A percentile compares a stretch with the other conserved stretches of the same genome.
phyloP scores from a whole-genome alignment of 2,797 vertebrate species.

The Takifugu rubripes region DNA sequence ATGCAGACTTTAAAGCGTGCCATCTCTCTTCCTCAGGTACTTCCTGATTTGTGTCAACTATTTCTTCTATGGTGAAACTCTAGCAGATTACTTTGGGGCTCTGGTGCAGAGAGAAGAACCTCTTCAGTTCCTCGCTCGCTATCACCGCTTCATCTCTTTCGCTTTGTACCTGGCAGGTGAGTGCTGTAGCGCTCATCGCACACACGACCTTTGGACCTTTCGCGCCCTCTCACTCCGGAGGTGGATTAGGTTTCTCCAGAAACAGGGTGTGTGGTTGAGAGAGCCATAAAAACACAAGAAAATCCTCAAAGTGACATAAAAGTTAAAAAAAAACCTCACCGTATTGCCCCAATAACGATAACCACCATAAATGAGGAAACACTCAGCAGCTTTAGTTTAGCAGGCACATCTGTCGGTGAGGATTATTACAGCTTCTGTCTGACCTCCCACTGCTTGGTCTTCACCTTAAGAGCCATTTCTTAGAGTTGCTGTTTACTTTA shows the following conservation, averaged over 20 bases:
- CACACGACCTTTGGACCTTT: slow-evolving; percentile 12
- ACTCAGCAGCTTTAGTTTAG: background rate
- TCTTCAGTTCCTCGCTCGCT: slow-evolving; percentile 93
- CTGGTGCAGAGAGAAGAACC: slow-evolving; percentile 94
- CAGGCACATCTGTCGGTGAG: background rate
- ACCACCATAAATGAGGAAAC: slow-evolving; percentile 14
- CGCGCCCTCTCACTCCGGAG: background rate
- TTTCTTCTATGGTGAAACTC: slow-evolving; percentile 97
- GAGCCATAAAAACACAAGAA: background rate
- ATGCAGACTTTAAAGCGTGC: background rate
- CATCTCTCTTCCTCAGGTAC: slow-evolving; percentile 78
- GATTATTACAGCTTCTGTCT: slow-evolving; percentile 1
- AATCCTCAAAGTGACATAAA: background rate
- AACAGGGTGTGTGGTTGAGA: background rate
- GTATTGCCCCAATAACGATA: slow-evolving; percentile 1
- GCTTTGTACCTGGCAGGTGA: slow-evolving; percentile 92
- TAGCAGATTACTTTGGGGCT: slow-evolving; percentile 93
- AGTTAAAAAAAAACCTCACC: background rate
- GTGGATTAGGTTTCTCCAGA: background rate
- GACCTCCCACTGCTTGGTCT: background rate
- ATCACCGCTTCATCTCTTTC: slow-evolving; percentile 98
- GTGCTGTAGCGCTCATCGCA: slow-evolving; percentile 21
- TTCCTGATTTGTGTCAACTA: slow-evolving; percentile 97
- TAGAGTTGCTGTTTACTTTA: slow-evolving; percentile 9
- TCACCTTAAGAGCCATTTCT: background rate